A percentile compares a stretch with the other conserved stretches of the same genome.
Evolutionary conservation across 2,113 vertebrate genomes (phyloP).

Genomic region (Neomonachus schauinslandi): DNA sequence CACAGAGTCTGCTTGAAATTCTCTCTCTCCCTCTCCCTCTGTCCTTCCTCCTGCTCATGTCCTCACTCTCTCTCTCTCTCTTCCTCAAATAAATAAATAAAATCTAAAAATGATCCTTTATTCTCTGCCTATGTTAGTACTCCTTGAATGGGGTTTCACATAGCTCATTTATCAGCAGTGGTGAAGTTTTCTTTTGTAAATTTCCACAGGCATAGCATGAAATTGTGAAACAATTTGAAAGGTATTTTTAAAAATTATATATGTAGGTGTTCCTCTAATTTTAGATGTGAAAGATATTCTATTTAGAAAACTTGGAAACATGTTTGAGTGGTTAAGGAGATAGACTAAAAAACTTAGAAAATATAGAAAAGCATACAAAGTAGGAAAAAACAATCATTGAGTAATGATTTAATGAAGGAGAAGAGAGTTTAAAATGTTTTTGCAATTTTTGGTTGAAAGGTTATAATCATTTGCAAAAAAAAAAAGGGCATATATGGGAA

Average conservation of each 20-base stretch:
- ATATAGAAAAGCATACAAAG: not conserved
- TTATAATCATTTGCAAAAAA: not conserved
- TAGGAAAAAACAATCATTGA: not conserved
- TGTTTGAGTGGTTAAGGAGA: not conserved
- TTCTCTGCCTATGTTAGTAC: not conserved
- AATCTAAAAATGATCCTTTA: not conserved
- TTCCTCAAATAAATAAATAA: not conserved
- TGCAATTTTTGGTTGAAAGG: not conserved
- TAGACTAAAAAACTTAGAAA: not conserved
- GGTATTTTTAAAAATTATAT: not conserved
- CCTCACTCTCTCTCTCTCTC: not conserved
- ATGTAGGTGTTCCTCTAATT: not conserved
- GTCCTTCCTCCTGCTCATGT: not conserved
- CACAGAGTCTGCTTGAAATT: not conserved
- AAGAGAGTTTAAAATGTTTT: not conserved
- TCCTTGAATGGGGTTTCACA: not conserved
- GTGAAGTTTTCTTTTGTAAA: not conserved
- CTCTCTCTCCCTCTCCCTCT: not conserved
- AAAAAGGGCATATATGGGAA: not conserved
- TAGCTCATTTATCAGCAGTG: not conserved
- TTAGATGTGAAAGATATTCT: conserved; percentile 10
- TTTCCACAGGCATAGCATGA: not conserved
- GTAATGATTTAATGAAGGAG: not conserved
- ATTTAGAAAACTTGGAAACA: not conserved
- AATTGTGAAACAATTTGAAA: not conserved